Percentiles rank a stretch among this genome's conserved stretches.
These are phyloP conservation scores for Hoplias malabaricus DNA, from an alignment of 2,113 vertebrate genomes.

Conservation along the genomic window DNA sequence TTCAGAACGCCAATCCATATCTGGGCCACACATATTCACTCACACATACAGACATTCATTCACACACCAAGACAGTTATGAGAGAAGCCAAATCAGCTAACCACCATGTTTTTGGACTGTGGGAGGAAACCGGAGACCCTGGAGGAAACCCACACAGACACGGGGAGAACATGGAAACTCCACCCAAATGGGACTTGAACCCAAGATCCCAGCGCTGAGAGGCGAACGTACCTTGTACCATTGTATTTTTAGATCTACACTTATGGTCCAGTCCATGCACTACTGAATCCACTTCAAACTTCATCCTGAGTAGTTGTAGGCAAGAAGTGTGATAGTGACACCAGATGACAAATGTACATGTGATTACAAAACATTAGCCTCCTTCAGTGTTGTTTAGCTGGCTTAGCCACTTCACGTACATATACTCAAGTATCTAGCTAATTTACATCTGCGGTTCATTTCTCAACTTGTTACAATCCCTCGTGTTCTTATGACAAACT, in stretches of 20 bases:
- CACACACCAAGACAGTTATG: no score
- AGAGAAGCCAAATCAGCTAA: no score
- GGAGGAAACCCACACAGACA: no score
- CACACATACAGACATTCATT: no score
- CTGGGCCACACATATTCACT: no score
- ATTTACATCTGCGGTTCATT: neutral
- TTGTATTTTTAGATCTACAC: neutral
- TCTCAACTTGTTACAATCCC: neutral
- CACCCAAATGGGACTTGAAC: no score
- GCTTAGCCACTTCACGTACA: conserved; percentile 17
- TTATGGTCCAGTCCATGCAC: neutral
- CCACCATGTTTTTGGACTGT: no score
- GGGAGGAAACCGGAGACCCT: no score
- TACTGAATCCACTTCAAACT: neutral
- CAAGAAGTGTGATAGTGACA: neutral
- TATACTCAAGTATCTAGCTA: neutral
- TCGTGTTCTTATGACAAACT: neutral
- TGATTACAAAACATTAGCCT: conserved; percentile 9
- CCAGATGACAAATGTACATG: neutral
- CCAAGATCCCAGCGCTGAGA: no score
- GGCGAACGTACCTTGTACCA: neutral
- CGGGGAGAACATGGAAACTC: no score
- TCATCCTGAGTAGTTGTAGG: neutral
- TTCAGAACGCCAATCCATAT: no score
- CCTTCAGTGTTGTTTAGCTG: neutral